Base-by-base conservation (phyloP, 2,888 invertebrate species). In the Ischnura elegans region DNA sequence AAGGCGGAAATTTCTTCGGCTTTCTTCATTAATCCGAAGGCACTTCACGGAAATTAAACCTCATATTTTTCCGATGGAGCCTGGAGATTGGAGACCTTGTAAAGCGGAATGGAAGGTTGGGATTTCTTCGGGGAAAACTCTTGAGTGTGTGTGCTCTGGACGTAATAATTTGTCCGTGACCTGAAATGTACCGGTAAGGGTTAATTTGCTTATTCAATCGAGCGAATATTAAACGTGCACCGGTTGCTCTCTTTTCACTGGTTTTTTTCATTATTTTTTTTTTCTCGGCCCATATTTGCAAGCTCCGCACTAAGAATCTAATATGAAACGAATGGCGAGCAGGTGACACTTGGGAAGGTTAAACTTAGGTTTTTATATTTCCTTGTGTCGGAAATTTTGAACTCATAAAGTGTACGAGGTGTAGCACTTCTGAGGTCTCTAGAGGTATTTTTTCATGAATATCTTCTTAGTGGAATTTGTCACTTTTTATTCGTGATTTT, bases 31-130 rank as follows among this genome's bases (percentile, higher is more conserved):
- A 86, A 86, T 46, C 25, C 86, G n/a, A 45, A 86, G 86, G 86
- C 86, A 86, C 86, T 86, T 86, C 25, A 45, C 86, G 45, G 86
- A 86, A 86, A 86, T 86, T 86, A 86, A 86, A 86, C 86, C 45
- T 86, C 86, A 86, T 46, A 86, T 86, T 86, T 86, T 45, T 46
- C 43, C 86, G 43, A 86, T 45, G 43, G 86, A 45, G 86, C n/a
- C 46, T 43, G 43, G 86, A 86, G 76, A 86, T 86, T n/a, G 86
- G 43, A 45, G 16, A 51, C 51, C 51, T 51, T 5, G 85, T 2
- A 6, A 42, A 6, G 29, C n/a, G 85, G 21, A 42, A 21, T 8
- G 51, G 42, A n/a, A n/a, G n/a, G 4, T 85, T 21, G 76, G 76
- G 76, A 25, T 29, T 36, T 76, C 36, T 1, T 29, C 8, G 36